A percentile compares a stretch with the other conserved stretches of the same genome.
Conservation (phyloP, 1,140 invertebrate genomes). For the Heterodera carotae region DNA sequence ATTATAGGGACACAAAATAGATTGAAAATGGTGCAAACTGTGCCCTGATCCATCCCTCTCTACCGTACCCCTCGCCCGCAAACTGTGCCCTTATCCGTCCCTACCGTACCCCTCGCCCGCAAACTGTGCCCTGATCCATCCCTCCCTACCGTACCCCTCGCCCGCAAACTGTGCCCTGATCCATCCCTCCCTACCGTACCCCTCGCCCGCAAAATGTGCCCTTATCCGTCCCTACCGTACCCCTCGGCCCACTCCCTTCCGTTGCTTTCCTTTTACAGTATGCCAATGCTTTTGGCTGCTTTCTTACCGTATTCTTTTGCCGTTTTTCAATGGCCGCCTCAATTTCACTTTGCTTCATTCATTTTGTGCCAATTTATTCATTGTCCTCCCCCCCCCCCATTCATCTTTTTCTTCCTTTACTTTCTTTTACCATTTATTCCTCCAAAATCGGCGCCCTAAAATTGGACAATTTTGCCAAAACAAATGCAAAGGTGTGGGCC, state of each 20-base stretch:
- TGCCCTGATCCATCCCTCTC: no score
- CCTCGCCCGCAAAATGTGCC: no score
- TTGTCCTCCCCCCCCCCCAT: neutral
- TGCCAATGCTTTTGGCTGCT: neutral
- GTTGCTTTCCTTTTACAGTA: neutral
- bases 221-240: neutral
- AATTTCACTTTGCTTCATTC: neutral
- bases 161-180: no score
- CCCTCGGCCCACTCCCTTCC: no score
- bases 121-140: neutral
- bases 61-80: no score
- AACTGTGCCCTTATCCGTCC: no score
- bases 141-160: no score
- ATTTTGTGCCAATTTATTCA: neutral
- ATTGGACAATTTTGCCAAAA: neutral
- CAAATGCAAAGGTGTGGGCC: neutral
- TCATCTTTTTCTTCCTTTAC: neutral
- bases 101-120: no score
- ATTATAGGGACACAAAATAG: no score
- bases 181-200: no score
- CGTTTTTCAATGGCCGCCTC: neutral
- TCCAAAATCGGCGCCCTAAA: neutral
- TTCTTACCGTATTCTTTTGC: neutral
- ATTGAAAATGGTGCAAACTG: neutral
- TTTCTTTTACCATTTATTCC: neutral